Conservation (phyloP, 2,888 invertebrate species). For the Colletes collaris region DNA sequence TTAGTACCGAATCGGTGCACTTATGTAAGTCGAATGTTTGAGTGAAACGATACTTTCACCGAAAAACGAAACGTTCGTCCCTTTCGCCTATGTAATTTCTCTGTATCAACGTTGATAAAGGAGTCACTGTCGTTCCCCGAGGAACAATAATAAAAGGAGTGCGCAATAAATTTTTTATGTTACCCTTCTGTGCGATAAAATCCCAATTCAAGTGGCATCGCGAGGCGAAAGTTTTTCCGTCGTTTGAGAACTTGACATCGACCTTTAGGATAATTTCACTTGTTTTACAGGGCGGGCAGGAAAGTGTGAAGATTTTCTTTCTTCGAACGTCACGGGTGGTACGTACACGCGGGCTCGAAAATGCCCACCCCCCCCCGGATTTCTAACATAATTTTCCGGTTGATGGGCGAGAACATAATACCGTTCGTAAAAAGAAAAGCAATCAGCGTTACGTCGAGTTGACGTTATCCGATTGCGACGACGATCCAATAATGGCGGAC, state of each 20-base stretch:
- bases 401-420: background rate
- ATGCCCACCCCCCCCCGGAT: background rate
- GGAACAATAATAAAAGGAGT: background rate
- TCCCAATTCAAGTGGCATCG: background rate
- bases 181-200: background rate
- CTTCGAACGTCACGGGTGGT: background rate
- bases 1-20: background rate
- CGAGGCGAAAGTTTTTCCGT: constrained; percentile 36
- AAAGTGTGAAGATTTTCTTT: constrained; percentile 65
- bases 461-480: background rate
- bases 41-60: constrained; percentile 1
- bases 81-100: constrained; percentile 24
- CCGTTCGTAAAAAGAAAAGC: background rate
- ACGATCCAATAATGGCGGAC: background rate
- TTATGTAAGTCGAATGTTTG: background rate
- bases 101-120: background rate
- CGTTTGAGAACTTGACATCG: constrained; percentile 16
- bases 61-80: background rate
- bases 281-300: constrained; percentile 57
- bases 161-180: background rate
- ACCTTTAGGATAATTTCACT: constrained; percentile 63
- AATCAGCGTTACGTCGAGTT: constrained; percentile 22
- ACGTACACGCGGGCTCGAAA: background rate
- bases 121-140: background rate
- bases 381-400: constrained; percentile 30